Base-by-base conservation (phyloP, 2,888 invertebrate species). In the Hypercompe scribonia region DNA sequence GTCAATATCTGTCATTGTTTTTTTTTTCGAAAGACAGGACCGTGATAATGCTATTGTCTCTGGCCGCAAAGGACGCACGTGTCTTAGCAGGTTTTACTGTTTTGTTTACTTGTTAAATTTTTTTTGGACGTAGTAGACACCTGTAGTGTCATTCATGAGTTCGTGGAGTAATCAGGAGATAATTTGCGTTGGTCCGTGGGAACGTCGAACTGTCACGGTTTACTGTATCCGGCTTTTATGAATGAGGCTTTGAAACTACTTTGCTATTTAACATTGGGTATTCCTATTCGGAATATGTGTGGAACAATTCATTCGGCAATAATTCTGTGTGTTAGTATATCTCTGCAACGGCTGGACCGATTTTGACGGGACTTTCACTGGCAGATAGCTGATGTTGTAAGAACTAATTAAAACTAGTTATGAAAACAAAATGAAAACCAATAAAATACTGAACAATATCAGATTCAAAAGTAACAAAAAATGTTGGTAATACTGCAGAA, bases 41-140 rank as follows among this genome's bases (percentile, higher is more conserved):
- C 81, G 85, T 84, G 86, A 89, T 91, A 88, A 87, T 86, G 87
- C 88, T 82, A 92, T 95, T 95, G 95, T 95, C 88, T 93, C 88
- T 91, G 88, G 89, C 94, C 95, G 93, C 94, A 94, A 92, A 90
- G 89, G 90, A 93, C 94, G 94, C 89, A 87, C 89, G 89, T 95
- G 95, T 94, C 94, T 91, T 81, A 88, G 89, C 89, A 90, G 90
- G 92, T 90, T 92, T 91, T 89, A 90, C 90, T 86, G 84, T 89
- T 91, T 89, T 92, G 90, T 92, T 92, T 90, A 87, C 89, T 86
- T 82, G 76, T 78, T 82, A 61, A 58, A 3, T 87, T 90, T 89
- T 91, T 91, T 90, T 87, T 82, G 83, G 76, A 75, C 82, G 86
- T 91, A 90, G 84, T 86, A 83, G 92, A 88, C 95, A 95, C 95